Evolutionary conservation across 2,797 vertebrate species (phyloP).

Genomic region (Tauraco hartlaubi): DNA sequence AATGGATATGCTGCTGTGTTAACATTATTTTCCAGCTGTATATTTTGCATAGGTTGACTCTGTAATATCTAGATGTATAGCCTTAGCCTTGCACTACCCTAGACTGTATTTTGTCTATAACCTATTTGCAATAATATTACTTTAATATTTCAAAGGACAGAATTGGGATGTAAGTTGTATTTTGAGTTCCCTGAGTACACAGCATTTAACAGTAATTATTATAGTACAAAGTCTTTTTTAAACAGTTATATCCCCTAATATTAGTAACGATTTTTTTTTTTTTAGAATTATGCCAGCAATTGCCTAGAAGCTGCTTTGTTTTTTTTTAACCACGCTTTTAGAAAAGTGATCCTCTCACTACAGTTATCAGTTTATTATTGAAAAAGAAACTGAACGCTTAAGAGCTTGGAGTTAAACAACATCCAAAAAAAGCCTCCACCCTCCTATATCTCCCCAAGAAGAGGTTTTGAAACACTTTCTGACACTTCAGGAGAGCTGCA

Average conservation of each 20-base stretch:
- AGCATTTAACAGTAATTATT: not conserved
- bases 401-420: not conserved
- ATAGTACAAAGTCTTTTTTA: not conserved
- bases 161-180: not conserved
- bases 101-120: not conserved
- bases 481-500: not conserved
- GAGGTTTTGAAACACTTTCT: not conserved
- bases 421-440: not conserved
- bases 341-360: not conserved
- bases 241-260: not conserved
- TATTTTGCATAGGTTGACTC: not conserved
- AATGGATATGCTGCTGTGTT: not conserved
- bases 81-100: not conserved
- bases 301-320: not conserved
- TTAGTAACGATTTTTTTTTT: not conserved
- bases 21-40: not conserved
- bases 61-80: not conserved
- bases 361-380: not conserved
- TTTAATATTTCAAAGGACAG: not conserved
- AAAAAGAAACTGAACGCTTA: not conserved
- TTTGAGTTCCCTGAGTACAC: not conserved
- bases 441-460: not conserved
- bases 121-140: not conserved
- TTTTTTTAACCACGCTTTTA: not conserved
- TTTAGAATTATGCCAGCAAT: not conserved